These are phyloP conservation scores for Gulo gulo DNA, from an alignment of 2,113 vertebrate species.

Conservation along the genomic window DNA sequence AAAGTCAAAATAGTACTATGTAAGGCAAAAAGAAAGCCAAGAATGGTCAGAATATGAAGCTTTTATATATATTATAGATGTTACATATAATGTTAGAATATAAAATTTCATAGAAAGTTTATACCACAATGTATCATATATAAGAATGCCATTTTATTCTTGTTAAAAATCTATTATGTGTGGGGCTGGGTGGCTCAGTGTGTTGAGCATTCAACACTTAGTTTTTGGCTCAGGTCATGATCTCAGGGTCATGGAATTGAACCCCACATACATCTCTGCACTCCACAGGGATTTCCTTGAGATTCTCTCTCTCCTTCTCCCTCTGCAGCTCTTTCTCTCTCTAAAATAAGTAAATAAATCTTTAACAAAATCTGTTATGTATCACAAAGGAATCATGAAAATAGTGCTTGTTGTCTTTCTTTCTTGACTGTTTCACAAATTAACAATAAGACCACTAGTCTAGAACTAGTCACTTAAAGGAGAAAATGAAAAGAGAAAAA, in stretches of 20 bases:
- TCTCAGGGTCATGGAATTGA: no score
- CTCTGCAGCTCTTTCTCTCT: background rate
- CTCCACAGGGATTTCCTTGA: background rate
- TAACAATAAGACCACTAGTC: background rate
- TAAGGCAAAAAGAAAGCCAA: background rate
- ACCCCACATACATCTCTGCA: background rate
- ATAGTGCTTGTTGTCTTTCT: background rate
- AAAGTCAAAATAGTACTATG: background rate
- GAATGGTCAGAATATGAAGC: background rate
- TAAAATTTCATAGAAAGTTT: background rate
- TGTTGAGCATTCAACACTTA: no score
- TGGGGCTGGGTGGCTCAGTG: background rate
- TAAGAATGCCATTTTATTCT: background rate
- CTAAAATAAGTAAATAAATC: background rate
- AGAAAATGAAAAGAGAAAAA: background rate
- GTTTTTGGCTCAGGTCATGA: no score
- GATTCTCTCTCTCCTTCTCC: background rate
- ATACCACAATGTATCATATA: background rate
- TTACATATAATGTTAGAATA: background rate
- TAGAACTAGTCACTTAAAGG: background rate
- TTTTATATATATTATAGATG: background rate
- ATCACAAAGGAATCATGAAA: background rate
- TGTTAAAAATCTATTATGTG: background rate
- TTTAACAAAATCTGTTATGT: background rate
- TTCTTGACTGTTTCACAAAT: background rate